Evolutionary conservation across 1,140 invertebrate genomes (phyloP).

Genomic region (Eufriesea mexicana): DNA sequence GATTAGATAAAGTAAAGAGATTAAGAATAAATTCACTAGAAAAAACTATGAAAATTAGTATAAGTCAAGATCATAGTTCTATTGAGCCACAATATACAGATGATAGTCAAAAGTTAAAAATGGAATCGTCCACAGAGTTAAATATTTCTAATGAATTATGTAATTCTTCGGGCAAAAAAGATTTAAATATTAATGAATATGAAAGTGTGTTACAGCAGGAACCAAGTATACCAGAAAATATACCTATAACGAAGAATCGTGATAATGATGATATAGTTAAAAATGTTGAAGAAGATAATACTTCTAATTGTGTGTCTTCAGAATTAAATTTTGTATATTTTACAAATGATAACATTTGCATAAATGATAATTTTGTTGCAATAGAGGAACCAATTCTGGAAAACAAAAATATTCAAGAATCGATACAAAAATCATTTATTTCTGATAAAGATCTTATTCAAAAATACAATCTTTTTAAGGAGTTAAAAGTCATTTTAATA

Average conservation of each 20-base stretch:
- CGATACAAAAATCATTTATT: not conserved
- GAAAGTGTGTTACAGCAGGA: constrained; percentile 6
- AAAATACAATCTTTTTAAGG: constrained; percentile 31
- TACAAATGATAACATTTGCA: not conserved
- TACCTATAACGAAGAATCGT: not conserved
- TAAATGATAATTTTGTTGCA: not conserved
- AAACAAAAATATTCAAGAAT: not conserved
- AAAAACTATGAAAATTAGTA: not conserved
- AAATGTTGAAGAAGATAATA: not conserved
- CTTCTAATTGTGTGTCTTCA: not conserved
- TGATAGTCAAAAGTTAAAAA: not conserved
- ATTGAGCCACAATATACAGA: not conserved
- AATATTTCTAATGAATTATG: not conserved
- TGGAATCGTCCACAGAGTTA: not conserved
- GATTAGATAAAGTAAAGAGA: not conserved
- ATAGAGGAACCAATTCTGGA: not conserved
- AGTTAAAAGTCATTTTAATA: constrained; percentile 50
- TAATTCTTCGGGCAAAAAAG: constrained; percentile 5
- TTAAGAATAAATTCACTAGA: not conserved
- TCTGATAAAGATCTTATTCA: not conserved
- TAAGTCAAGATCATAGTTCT: not conserved
- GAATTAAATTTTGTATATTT: not conserved
- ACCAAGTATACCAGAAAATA: not conserved
- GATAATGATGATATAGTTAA: not conserved
- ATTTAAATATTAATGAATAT: constrained; percentile 37